A percentile compares a stretch with the other conserved stretches of the same genome.
Conservation (phyloP, 92 coral and sea anemone species). For the Palythoa heliodiscus region DNA sequence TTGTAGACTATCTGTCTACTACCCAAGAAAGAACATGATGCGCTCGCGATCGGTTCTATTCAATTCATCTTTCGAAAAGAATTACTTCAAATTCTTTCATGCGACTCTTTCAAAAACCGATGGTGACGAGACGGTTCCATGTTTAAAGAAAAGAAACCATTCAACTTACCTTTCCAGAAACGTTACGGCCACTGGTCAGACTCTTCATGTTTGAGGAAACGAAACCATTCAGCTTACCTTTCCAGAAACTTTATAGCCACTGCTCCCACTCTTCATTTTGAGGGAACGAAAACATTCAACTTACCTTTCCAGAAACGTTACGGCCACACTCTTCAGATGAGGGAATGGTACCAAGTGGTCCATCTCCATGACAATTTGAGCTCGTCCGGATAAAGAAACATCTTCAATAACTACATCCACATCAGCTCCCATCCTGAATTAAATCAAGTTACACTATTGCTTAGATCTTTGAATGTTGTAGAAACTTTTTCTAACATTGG, state of each 20-base stretch:
- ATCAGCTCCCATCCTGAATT: conserved; percentile 89
- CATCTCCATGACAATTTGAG: conserved; percentile 87
- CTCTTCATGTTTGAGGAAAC: not conserved
- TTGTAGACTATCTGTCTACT: no score
- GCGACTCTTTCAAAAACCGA: not conserved
- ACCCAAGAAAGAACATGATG: no score
- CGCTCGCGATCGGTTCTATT: no score
- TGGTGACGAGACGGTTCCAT: no score
- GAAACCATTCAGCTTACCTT: conserved; percentile 58
- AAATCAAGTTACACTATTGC: not conserved
- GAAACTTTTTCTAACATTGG: no score
- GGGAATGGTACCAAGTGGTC: conserved; percentile 96
- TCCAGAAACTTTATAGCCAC: conserved; percentile 89
- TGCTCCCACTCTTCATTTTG: not conserved
- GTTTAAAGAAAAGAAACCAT: no score
- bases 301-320: conserved; percentile 92
- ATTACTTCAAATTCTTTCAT: not conserved
- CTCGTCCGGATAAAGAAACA: conserved; percentile 81
- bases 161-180: conserved; percentile 46
- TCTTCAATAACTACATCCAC: conserved; percentile 93
- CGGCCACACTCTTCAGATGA: conserved; percentile 83
- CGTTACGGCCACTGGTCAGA: conserved; percentile 62
- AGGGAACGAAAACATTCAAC: not conserved
- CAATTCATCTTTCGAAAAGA: no score
- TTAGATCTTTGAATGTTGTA: not conserved